Percentiles rank a stretch among this genome's conserved stretches.
These are phyloP conservation scores for Eurystomus glaucurus DNA, from an alignment of 2,797 vertebrate species.

Conservation along the genomic window DNA sequence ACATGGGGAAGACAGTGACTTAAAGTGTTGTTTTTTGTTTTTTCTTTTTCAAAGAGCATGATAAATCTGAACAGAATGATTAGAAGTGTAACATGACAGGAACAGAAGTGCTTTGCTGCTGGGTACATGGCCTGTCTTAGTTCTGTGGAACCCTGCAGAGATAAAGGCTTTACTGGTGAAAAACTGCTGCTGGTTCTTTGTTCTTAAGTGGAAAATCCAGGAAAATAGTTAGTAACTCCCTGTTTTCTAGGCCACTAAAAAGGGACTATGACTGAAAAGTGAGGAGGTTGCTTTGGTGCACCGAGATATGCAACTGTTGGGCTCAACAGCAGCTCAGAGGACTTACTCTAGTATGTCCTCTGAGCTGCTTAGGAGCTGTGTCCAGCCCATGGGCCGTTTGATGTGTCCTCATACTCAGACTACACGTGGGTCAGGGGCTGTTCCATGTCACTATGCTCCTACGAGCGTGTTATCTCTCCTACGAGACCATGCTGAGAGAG, in stretches of 20 bases:
- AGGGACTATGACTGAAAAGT: not conserved
- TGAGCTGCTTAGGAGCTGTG: fast-evolving
- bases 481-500: too few species aligned
- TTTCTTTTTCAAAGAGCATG: not conserved
- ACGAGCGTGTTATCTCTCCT: too few species aligned
- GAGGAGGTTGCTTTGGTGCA: not conserved
- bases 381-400: fast-evolving
- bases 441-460: not conserved
- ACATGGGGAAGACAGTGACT: not conserved
- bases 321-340: not conserved
- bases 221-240: not conserved
- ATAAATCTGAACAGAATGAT: not conserved
- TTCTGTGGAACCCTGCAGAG: not conserved
- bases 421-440: fast-evolving
- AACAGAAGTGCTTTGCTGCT: not conserved
- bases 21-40: not conserved
- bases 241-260: not conserved
- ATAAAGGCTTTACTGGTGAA: not conserved
- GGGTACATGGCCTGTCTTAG: not conserved
- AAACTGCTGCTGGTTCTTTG: not conserved
- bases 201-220: not conserved
- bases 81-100: not conserved
- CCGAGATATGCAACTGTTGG: not conserved
- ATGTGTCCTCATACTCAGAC: not conserved
- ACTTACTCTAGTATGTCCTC: not conserved